Conservation (phyloP, 2,797 vertebrate species). For the Enteromius fasciolatus region DNA sequence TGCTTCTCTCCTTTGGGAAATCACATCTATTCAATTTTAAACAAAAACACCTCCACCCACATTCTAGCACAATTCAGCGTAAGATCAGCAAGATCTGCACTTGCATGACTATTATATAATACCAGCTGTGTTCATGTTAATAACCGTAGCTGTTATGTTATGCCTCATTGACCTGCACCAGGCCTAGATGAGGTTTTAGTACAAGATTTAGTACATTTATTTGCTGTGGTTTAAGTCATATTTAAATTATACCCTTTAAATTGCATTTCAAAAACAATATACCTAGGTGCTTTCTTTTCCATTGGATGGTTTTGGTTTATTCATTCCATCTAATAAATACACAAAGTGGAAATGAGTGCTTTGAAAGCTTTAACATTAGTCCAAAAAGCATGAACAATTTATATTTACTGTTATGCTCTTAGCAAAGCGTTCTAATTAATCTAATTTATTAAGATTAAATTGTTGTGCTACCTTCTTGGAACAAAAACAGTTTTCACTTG, state of each 20-base stretch:
- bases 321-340: neutral
- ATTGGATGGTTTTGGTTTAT: neutral
- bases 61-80: neutral
- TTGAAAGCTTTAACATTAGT: neutral
- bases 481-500: neutral
- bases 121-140: neutral
- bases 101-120: constrained; percentile 2
- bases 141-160: neutral
- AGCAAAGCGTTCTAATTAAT: neutral
- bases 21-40: neutral
- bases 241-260: neutral
- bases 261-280: neutral
- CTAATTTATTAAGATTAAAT: neutral
- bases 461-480: neutral
- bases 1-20: constrained; percentile 32
- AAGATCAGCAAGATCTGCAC: neutral
- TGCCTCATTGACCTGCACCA: neutral
- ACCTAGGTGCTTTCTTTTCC: neutral
- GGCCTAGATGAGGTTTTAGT: neutral
- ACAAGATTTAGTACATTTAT: neutral
- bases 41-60: neutral
- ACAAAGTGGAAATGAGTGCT: neutral
- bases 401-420: neutral
- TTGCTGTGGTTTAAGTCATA: neutral
- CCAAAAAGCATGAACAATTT: neutral